These are phyloP conservation scores for Erpobdella octoculata DNA, from an alignment of 2,888 invertebrate species.

Conservation along the genomic window DNA sequence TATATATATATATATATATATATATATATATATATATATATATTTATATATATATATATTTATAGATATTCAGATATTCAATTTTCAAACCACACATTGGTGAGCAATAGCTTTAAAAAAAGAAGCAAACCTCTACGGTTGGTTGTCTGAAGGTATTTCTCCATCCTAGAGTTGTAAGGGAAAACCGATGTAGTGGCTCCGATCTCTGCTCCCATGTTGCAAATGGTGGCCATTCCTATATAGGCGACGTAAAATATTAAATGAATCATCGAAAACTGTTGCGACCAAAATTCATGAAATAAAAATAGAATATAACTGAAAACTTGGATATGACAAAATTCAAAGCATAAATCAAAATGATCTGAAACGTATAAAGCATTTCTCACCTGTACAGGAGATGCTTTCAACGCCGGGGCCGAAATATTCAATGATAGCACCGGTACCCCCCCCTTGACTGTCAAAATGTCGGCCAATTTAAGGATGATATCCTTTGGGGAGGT, in stretches of 20 bases:
- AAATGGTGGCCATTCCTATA: slow-evolving; percentile 87
- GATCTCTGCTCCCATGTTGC: slow-evolving; percentile 99
- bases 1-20: no score
- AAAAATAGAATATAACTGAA: no score
- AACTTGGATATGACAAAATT: no score
- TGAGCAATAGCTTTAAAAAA: no score
- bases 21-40: no score
- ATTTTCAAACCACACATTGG: no score
- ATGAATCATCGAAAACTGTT: no score
- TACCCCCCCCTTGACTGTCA: slow-evolving; percentile 98
- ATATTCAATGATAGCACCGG: slow-evolving; percentile 97
- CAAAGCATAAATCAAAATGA: no score
- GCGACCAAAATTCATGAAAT: no score
- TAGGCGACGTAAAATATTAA: not conserved
- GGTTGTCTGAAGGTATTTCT: slow-evolving; percentile 81
- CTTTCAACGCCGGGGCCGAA: slow-evolving; percentile 93
- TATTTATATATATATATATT: no score
- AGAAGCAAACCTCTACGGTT: slow-evolving; percentile 55
- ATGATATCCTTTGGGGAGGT: slow-evolving; percentile 98
- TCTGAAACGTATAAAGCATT: no score
- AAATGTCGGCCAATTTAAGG: slow-evolving; percentile 84
- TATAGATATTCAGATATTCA: no score
- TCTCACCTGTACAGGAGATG: slow-evolving; percentile 86
- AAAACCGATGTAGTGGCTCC: slow-evolving; percentile 96
- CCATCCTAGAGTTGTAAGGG: slow-evolving; percentile 92